Conservation (phyloP, 1,140 invertebrate species). For the Limonius californicus region DNA sequence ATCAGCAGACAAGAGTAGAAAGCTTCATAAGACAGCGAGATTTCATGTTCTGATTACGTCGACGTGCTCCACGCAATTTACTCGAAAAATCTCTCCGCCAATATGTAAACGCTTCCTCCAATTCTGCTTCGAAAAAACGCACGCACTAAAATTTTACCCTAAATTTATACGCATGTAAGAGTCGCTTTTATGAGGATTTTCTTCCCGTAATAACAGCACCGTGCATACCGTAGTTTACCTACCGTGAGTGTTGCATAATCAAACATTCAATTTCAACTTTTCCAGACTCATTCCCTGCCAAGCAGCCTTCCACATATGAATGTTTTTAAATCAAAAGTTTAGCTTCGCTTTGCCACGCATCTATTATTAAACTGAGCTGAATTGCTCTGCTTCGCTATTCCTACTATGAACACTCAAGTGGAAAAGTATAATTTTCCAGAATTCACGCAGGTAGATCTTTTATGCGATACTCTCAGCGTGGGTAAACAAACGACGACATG, state of each 20-base stretch:
- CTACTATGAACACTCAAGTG: neutral
- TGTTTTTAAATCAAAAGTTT: slow-evolving; percentile 19
- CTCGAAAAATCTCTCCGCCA: slow-evolving; percentile 31
- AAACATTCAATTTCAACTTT: slow-evolving; percentile 14
- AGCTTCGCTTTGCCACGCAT: slow-evolving; percentile 10
- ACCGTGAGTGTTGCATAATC: slow-evolving; percentile 12
- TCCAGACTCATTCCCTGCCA: neutral
- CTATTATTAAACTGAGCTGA: slow-evolving; percentile 11
- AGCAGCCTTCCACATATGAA: slow-evolving; percentile 10
- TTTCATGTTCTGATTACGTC: slow-evolving; percentile 29
- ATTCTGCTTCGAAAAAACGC: slow-evolving; percentile 27
- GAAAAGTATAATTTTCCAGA: neutral
- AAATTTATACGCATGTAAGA: slow-evolving; percentile 18
- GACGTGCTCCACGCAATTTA: slow-evolving; percentile 34
- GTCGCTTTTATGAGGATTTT: slow-evolving; percentile 28
- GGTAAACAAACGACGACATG: too few relatives aligned
- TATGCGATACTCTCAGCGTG: too few relatives aligned
- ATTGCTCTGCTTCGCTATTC: neutral
- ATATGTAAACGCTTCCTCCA: slow-evolving; percentile 33
- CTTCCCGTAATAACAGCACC: slow-evolving; percentile 20
- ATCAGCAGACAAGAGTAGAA: slow-evolving; percentile 20
- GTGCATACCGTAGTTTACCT: slow-evolving; percentile 15
- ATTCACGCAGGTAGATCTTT: too few relatives aligned
- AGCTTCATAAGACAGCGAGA: slow-evolving; percentile 23
- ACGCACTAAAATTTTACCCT: slow-evolving; percentile 27